Evolutionary conservation across 2,888 invertebrate genomes (phyloP).

Genomic region (Limnephilus auricula): DNA sequence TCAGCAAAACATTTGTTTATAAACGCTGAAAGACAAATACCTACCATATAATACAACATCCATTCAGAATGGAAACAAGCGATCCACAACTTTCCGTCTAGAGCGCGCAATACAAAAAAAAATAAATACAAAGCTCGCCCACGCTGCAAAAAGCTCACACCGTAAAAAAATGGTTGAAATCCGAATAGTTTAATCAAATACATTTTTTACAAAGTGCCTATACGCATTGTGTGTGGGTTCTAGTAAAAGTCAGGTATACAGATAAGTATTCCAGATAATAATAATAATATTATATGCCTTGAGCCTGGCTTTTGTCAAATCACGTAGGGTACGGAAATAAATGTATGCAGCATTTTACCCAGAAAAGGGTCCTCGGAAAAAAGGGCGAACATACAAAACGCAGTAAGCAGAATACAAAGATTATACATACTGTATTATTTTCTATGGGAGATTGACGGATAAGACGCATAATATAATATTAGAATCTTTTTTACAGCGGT

Average conservation of each 20-base stretch:
- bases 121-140: not conserved
- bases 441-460: not conserved
- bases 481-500: not conserved
- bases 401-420: not conserved
- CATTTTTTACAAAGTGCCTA: not conserved
- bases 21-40: not conserved
- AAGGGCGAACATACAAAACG: not conserved
- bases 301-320: conserved; percentile 19
- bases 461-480: not conserved
- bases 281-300: not conserved
- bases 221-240: not conserved
- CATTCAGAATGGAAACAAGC: not conserved
- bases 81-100: not conserved
- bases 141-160: not conserved
- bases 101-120: not conserved
- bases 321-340: conserved; percentile 20
- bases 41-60: not conserved
- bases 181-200: not conserved
- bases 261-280: not conserved
- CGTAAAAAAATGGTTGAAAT: not conserved
- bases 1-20: not conserved
- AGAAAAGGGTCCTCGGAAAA: not conserved
- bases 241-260: conserved; percentile 12
- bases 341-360: not conserved
- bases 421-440: not conserved